Percentiles rank a stretch among this genome's conserved stretches.
Evolutionary conservation across 2,113 vertebrate species (phyloP).

Genomic region (Leucopternis melanops): DNA sequence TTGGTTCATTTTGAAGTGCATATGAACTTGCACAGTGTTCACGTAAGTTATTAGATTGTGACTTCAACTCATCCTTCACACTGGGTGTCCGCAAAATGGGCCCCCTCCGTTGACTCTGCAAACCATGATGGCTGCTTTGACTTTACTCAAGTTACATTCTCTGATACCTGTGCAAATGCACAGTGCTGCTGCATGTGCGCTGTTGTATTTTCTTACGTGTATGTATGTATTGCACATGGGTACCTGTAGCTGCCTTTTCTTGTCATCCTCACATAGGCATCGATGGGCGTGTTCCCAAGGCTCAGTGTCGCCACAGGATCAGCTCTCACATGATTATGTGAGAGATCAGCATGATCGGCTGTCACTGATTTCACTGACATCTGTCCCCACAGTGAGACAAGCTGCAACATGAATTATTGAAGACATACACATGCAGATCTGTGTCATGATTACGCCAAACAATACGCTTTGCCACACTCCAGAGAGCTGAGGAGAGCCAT

Average conservation of each 20-base stretch:
- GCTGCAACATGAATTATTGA: constrained; percentile 84
- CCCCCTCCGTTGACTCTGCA: accelerated
- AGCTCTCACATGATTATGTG: constrained; percentile 76
- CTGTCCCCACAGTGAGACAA: constrained; percentile 87
- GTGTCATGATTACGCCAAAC: constrained; percentile 70
- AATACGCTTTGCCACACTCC: constrained; percentile 65
- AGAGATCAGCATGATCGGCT: constrained; percentile 88
- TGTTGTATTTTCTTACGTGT: accelerated
- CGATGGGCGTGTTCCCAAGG: constrained; percentile 64
- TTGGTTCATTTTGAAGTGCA: accelerated
- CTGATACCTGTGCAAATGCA: not conserved
- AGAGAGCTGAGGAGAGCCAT: constrained; percentile 42
- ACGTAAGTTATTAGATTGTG: accelerated
- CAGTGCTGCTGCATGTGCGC: accelerated
- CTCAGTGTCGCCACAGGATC: constrained; percentile 74
- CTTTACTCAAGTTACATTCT: accelerated
- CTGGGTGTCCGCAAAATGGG: accelerated
- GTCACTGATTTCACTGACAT: constrained; percentile 90
- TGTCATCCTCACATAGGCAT: not conserved
- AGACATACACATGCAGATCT: constrained; percentile 76
- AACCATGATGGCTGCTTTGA: accelerated
- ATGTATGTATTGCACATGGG: accelerated
- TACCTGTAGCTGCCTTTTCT: not conserved
- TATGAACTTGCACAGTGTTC: not conserved
- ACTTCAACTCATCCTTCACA: accelerated